phyloP scores from a whole-genome alignment of 2,888 invertebrate species.

The Trissolcus brochymenae region DNA sequence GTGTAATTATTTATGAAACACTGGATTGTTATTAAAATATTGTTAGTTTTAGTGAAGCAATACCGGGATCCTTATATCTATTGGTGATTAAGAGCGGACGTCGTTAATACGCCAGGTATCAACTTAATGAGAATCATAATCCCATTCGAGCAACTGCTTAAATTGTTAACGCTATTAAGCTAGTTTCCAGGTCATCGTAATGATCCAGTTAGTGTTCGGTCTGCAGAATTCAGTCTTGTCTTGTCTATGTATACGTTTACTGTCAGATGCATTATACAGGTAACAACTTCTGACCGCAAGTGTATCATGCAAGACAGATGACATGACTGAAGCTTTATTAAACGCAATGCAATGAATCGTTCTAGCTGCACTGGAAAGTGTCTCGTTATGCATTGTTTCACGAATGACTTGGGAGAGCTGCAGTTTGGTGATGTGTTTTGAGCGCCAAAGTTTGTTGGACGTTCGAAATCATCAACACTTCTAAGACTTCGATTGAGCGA shows the following conservation, averaged over 20 bases:
- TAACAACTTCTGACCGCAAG: neutral
- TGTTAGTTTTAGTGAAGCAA: no score
- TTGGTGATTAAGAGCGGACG: constrained; percentile 31
- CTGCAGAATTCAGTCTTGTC: constrained; percentile 32
- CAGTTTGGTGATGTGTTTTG: constrained; percentile 10
- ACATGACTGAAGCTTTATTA: no score
- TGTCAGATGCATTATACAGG: neutral
- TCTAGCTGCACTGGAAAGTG: neutral
- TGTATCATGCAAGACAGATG: neutral
- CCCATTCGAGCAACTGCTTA: constrained; percentile 62
- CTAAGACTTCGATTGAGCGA: constrained; percentile 41
- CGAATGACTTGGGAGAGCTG: neutral
- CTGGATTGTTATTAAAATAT: no score
- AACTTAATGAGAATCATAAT: constrained; percentile 53
- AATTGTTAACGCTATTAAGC: constrained; percentile 71
- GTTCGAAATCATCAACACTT: constrained; percentile 42
- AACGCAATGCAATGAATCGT: no score
- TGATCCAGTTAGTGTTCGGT: constrained; percentile 38
- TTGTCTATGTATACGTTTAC: constrained; percentile 18
- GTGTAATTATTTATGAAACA: no score
- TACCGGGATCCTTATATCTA: constrained; percentile 10
- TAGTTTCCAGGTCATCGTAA: constrained; percentile 65
- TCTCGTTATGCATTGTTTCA: neutral
- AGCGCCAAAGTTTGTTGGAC: constrained; percentile 29
- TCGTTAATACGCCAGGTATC: constrained; percentile 41